Evolutionary conservation across 2,888 invertebrate genomes (phyloP).

Genomic region (Bedellia somnulentella): DNA sequence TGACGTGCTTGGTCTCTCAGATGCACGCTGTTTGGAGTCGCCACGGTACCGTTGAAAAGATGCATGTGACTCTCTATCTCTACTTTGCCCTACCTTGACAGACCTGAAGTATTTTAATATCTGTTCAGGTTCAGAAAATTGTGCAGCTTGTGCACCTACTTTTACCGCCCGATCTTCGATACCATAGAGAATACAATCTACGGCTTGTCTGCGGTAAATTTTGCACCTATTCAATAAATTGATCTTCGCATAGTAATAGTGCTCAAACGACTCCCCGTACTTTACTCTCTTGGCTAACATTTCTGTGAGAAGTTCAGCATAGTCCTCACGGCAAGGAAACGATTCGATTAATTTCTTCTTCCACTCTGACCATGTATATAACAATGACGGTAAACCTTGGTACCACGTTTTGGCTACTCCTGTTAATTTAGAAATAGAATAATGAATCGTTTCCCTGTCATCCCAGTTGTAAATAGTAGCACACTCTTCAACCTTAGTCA

Average conservation of each 20-base stretch:
- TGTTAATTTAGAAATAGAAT: slow-evolving; percentile 12
- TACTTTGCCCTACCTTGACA: no score
- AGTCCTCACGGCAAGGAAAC: slow-evolving; percentile 12
- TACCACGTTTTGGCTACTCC: no score
- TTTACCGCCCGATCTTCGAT: slow-evolving; percentile 12
- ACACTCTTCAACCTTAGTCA: no score
- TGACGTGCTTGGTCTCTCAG: no score
- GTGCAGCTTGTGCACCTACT: slow-evolving; percentile 10
- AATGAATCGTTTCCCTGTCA: slow-evolving; percentile 13
- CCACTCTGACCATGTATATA: slow-evolving; percentile 13
- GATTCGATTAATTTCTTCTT: slow-evolving; percentile 10
- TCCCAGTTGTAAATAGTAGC: slow-evolving; percentile 11
- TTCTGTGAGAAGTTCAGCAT: slow-evolving; percentile 12
- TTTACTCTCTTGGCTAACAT: slow-evolving; percentile 11
- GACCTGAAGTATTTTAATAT: no score
- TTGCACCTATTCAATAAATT: slow-evolving; percentile 13
- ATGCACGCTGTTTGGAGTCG: no score
- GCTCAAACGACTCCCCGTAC: slow-evolving; percentile 10
- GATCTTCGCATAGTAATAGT: slow-evolving; percentile 12
- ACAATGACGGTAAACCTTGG: slow-evolving; percentile 11
- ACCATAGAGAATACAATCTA: slow-evolving; percentile 13
- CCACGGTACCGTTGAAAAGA: no score
- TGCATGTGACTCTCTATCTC: no score
- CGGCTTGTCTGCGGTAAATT: slow-evolving; percentile 11
- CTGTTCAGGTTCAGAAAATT: no score